Conservation (phyloP, 2,888 invertebrate genomes). For the Ormyrus pomaceus region DNA sequence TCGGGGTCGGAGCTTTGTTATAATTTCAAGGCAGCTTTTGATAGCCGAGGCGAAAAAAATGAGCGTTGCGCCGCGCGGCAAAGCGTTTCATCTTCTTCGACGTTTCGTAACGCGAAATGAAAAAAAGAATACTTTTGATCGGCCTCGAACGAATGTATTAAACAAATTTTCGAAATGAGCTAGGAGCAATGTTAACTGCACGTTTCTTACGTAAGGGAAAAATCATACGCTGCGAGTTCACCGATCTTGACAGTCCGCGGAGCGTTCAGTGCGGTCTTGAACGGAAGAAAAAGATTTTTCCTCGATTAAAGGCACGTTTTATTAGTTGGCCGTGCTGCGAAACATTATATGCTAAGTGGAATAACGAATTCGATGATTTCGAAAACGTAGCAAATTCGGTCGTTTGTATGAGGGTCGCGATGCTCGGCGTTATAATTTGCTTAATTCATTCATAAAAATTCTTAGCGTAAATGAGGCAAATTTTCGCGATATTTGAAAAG, state of each 20-base stretch:
- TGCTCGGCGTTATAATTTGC: neutral
- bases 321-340: too few relatives aligned
- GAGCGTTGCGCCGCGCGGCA: too few relatives aligned
- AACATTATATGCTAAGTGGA: too few relatives aligned
- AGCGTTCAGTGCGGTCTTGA: too few relatives aligned
- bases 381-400: neutral
- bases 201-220: slow-evolving; percentile 32
- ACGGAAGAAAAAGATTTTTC: neutral
- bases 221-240: neutral
- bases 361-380: too few relatives aligned
- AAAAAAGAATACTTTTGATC: slow-evolving; percentile 8
- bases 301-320: too few relatives aligned
- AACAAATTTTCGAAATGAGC: slow-evolving; percentile 16
- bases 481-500: too few relatives aligned
- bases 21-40: neutral
- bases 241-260: neutral
- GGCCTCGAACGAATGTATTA: slow-evolving; percentile 25
- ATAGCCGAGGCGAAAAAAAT: too few relatives aligned
- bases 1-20: neutral
- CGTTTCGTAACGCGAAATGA: neutral
- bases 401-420: neutral
- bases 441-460: slow-evolving; percentile 30
- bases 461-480: too few relatives aligned
- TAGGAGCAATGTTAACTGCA: slow-evolving; percentile 20
- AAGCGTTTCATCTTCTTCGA: neutral